Percentiles rank a stretch among this genome's conserved stretches.
phyloP scores from a whole-genome alignment of 1,140 invertebrate genomes.

The Trissolcus basalis region DNA sequence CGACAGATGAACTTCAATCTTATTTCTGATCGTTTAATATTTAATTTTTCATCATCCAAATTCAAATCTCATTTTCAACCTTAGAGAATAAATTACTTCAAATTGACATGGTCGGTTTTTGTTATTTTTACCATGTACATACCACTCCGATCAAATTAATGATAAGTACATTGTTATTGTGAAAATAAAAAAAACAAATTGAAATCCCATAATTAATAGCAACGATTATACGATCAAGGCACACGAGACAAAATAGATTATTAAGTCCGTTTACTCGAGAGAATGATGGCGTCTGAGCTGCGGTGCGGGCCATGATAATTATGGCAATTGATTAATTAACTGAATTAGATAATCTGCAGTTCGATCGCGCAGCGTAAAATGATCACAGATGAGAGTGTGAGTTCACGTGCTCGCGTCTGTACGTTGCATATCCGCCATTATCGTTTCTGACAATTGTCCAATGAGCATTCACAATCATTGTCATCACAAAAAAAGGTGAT shows the following conservation, averaged over 20 bases:
- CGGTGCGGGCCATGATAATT: slow-evolving; percentile 64
- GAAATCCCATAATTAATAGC: slow-evolving; percentile 52
- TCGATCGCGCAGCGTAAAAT: slow-evolving; percentile 67
- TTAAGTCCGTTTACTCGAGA: slow-evolving; percentile 48
- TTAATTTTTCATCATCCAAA: slow-evolving; percentile 3
- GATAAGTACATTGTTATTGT: slow-evolving; percentile 2
- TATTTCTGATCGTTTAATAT: slow-evolving; percentile 8
- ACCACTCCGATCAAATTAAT: not conserved
- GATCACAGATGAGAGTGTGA: slow-evolving; percentile 60
- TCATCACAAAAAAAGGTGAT: slow-evolving; percentile 21
- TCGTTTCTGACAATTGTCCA: slow-evolving; percentile 66
- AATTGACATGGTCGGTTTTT: no score
- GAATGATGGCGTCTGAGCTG: slow-evolving; percentile 38
- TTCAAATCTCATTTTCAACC: not conserved
- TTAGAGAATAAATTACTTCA: no score
- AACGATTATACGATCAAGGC: slow-evolving; percentile 39
- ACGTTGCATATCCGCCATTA: slow-evolving; percentile 42
- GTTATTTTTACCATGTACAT: no score
- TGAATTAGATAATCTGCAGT: slow-evolving; percentile 71
- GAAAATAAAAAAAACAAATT: slow-evolving; percentile 15
- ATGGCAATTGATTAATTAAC: slow-evolving; percentile 73
- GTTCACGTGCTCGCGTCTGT: slow-evolving; percentile 24
- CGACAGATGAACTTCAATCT: slow-evolving; percentile 12
- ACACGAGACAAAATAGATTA: slow-evolving; percentile 52
- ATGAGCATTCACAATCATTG: slow-evolving; percentile 61